Evolutionary conservation across 1,140 invertebrate genomes (phyloP).

Genomic region (Drosophila ohnishii): DNA sequence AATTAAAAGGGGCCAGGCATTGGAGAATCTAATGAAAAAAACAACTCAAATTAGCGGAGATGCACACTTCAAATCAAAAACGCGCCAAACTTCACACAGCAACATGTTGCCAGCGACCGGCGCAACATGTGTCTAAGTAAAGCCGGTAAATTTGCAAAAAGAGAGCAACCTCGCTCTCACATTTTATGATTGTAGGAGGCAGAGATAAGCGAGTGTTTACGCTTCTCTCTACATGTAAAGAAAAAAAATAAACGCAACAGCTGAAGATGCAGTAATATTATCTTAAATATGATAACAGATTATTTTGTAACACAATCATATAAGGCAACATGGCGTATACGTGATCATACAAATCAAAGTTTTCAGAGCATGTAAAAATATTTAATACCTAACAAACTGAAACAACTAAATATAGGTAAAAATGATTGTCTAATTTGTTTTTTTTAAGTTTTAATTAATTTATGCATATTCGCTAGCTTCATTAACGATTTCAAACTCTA

Average conservation of each 20-base stretch:
- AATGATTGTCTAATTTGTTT: no score
- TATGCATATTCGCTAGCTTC: not conserved
- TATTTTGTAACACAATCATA: not conserved
- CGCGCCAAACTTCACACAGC: constrained; percentile 37
- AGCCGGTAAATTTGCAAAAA: constrained; percentile 42
- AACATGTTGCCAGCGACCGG: constrained; percentile 17
- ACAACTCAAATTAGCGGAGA: constrained; percentile 9
- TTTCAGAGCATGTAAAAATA: not conserved
- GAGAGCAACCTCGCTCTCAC: constrained; percentile 1
- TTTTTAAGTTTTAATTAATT: not conserved
- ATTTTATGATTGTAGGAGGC: constrained; percentile 2
- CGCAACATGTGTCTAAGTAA: constrained; percentile 12
- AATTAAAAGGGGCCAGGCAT: constrained; percentile 45
- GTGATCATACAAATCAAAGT: not conserved
- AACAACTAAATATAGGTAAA: not conserved
- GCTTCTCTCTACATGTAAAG: constrained; percentile 2
- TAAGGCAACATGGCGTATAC: not conserved
- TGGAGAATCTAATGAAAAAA: constrained; percentile 12
- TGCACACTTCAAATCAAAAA: constrained; percentile 24
- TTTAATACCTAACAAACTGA: no score
- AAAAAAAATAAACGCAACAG: not conserved
- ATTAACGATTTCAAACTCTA: not conserved
- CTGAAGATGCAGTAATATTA: not conserved
- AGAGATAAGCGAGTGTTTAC: not conserved
- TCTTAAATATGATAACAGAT: not conserved